These are phyloP conservation scores for Drosophila arawakana DNA, from an alignment of 1,140 invertebrate species.

Conservation along the genomic window DNA sequence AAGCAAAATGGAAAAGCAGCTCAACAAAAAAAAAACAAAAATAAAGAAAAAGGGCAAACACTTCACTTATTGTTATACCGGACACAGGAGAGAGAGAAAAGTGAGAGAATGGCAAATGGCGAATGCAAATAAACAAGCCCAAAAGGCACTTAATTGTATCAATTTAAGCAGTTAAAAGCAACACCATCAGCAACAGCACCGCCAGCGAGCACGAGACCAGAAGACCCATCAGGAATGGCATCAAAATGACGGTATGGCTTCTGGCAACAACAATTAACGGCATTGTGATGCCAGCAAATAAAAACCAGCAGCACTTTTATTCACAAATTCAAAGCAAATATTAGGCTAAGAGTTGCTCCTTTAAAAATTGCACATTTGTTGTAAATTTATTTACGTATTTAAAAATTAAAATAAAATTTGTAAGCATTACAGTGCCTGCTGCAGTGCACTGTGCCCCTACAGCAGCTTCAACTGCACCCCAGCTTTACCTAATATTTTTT, in stretches of 20 bases:
- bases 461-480: too few relatives aligned
- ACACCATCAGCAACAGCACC: slow-evolving; percentile 9
- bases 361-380: background rate
- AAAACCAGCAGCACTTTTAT: slow-evolving; percentile 10
- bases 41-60: slow-evolving; percentile 49
- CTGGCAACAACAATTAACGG: slow-evolving; percentile 39
- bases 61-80: slow-evolving; percentile 71
- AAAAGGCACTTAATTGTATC: slow-evolving; percentile 77
- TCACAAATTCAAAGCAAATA: background rate
- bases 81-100: slow-evolving; percentile 30
- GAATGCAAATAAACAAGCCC: slow-evolving; percentile 70
- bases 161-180: slow-evolving; percentile 70
- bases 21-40: too few relatives aligned
- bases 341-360: slow-evolving; percentile 7
- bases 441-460: too few relatives aligned
- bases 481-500: too few relatives aligned
- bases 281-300: slow-evolving; percentile 17
- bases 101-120: background rate
- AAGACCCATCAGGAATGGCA: slow-evolving; percentile 13
- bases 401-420: too few relatives aligned
- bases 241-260: slow-evolving; percentile 27
- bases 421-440: background rate
- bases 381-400: background rate
- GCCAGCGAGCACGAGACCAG: background rate
- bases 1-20: slow-evolving; percentile 11